phyloP scores from a whole-genome alignment of 2,113 vertebrate species.

The Bothrops jararaca region DNA sequence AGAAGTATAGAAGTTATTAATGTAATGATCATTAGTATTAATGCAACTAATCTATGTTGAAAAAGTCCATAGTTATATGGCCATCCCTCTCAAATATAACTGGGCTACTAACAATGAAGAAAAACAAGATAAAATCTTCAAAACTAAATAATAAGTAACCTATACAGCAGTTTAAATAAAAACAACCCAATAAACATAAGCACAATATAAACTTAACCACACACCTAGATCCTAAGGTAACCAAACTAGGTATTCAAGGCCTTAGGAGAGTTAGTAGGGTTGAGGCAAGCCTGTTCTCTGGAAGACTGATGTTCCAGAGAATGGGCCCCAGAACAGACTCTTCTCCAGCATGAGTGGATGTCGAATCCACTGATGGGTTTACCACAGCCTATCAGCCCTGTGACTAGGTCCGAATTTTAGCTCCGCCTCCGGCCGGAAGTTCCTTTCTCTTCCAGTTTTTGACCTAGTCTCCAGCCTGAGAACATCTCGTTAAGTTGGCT shows the following conservation, averaged over 20 bases:
- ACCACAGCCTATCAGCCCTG: too few species aligned
- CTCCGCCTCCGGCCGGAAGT: too few species aligned
- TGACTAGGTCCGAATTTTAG: too few species aligned
- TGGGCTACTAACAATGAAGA: not conserved
- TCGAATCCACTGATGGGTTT: too few species aligned
- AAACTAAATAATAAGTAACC: not conserved
- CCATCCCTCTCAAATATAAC: not conserved
- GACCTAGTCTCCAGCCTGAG: too few species aligned
- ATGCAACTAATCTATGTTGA: not conserved
- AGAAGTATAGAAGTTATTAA: not conserved
- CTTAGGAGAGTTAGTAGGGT: not conserved
- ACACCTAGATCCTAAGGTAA: not conserved
- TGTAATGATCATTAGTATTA: not conserved
- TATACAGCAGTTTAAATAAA: not conserved
- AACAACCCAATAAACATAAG: not conserved
- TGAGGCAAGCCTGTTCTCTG: not conserved
- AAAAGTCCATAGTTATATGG: not conserved
- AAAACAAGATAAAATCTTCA: not conserved
- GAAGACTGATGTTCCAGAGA: not conserved
- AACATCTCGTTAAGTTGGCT: too few species aligned
- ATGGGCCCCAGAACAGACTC: not conserved
- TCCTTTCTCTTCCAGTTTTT: too few species aligned
- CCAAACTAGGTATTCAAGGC: not conserved
- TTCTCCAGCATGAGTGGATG: too few species aligned
- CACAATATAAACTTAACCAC: not conserved